Evolutionary conservation across 2,888 invertebrate genomes (phyloP), one percentile per base, ranked within the genome.

Genomic region (Falcaria lacertinaria): DNA sequence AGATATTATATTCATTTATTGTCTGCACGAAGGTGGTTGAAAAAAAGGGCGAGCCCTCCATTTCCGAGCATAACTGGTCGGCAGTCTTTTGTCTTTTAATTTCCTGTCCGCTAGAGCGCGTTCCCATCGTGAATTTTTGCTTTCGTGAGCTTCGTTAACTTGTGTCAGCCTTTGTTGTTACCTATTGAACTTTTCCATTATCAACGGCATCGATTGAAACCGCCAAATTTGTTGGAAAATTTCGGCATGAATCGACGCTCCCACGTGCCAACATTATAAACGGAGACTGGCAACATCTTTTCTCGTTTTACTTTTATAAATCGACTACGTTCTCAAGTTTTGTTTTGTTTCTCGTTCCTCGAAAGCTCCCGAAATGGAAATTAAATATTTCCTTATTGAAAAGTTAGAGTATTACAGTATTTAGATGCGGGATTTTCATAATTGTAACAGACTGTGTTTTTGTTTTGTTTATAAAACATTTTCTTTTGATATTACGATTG

Each of bases 11-110:
- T 36, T 14, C 16, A 22, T 64, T 69, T 63, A 69, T 63, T 62
- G 67, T 70, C 66, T 60, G 56, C 54, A 64, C 54, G 62, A 64
- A 77, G 73, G 69, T 73, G 63, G 64, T 67, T 57, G 65, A 64
- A 65, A 68, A 65, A 60, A 63, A 51, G 63, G 79, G 69, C 74
- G 74, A 76, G 75, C 78, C 82, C 76, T 75, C 79, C 69, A 80
- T 85, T 87, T 85, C 83, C 84, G 79, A 81, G 66, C 67, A 78
- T 76, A 80, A 80, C 77, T 64, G 69, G 70, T 71, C 80, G 76
- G 75, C 70, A 79, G 76, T 86, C 86, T 87, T 87, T 89, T 89
- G 87, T 89, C 86, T 85, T 86, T 86, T 88, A 86, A 88, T 89
- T 88, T 88, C 88, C 87, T 84, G 84, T 74, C 80, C 80, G 73